Evolutionary conservation across 37 sponge, comb jelly and placozoan species (phyloP).

Genomic region (Beroe ovata): DNA sequence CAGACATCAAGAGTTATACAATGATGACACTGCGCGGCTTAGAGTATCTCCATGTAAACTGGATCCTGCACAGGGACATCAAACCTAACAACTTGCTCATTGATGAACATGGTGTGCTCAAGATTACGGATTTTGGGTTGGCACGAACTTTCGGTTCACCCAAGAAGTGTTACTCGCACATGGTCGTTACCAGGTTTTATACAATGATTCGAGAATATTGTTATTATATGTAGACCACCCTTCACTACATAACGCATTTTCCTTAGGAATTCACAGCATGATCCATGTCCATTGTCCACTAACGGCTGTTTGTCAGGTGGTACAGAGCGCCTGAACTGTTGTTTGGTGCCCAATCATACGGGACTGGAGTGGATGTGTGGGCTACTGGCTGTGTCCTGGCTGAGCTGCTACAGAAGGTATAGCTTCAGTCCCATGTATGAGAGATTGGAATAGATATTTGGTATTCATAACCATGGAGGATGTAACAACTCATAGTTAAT

Average conservation of each 20-base stretch:
- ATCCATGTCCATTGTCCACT: too few species aligned
- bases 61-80: conserved; percentile 85
- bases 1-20: conserved; percentile 86
- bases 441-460: too few species aligned
- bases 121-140: conserved; percentile 97
- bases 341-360: conserved; percentile 92
- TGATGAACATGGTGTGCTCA: conserved; percentile 81
- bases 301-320: conserved; percentile 82
- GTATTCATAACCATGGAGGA: too few species aligned
- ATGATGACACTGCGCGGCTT: conserved; percentile 95
- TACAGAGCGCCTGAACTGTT: conserved; percentile 94
- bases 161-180: conserved; percentile 82
- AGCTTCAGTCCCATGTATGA: too few species aligned
- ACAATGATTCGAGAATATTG: too few species aligned
- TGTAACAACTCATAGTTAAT: too few species aligned
- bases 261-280: too few species aligned
- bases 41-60: conserved; percentile 91
- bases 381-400: conserved; percentile 95
- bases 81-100: conserved; percentile 97
- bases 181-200: conserved; percentile 91
- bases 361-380: conserved; percentile 96
- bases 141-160: conserved; percentile 95
- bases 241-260: too few species aligned
- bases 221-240: too few species aligned
- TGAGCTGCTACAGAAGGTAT: conserved; percentile 83